A percentile compares a stretch with the other conserved stretches of the same genome.
phyloP scores from a whole-genome alignment of 2,888 invertebrate species.

The Protophormia terraenovae region DNA sequence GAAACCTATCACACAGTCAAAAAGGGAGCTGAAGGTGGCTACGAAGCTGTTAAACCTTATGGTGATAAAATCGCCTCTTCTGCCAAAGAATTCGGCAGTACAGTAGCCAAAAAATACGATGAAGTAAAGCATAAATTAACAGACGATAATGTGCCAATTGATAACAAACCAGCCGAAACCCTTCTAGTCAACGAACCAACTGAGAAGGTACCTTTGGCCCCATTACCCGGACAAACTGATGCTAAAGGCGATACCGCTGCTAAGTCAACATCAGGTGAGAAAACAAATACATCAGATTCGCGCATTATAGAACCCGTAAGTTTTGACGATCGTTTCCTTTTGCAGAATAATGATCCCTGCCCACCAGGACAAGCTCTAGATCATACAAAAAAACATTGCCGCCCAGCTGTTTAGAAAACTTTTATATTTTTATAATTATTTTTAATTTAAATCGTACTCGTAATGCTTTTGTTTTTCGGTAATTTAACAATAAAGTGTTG shows the following conservation, averaged over 20 bases:
- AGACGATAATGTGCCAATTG: constrained; percentile 65
- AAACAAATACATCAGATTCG: constrained; percentile 20
- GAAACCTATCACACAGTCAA: constrained; percentile 74
- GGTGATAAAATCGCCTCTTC: constrained; percentile 75
- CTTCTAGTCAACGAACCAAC: constrained; percentile 71
- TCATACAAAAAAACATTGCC: constrained; percentile 65
- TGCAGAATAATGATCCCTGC: constrained; percentile 70
- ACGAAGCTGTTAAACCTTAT: constrained; percentile 75
- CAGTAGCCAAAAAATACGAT: constrained; percentile 76
- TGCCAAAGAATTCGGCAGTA: constrained; percentile 76
- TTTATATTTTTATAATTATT: background rate
- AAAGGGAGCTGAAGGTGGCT: constrained; percentile 76
- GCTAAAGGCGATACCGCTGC: constrained; percentile 40
- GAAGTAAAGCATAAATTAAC: constrained; percentile 77
- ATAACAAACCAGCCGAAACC: constrained; percentile 4
- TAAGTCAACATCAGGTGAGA: constrained; percentile 69
- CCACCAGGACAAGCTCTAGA: constrained; percentile 68
- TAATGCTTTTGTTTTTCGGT: constrained; percentile 1
- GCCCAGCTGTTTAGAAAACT: constrained; percentile 16
- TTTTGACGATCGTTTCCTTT: constrained; percentile 73
- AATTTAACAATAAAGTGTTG: constrained; percentile 37
- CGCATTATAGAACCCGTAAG: constrained; percentile 57
- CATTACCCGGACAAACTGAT: constrained; percentile 64
- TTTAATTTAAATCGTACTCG: no score
- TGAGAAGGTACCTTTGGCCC: constrained; percentile 75